These are phyloP conservation scores for Spodoptera exigua DNA, from an alignment of 2,888 invertebrate species.

Conservation along the genomic window DNA sequence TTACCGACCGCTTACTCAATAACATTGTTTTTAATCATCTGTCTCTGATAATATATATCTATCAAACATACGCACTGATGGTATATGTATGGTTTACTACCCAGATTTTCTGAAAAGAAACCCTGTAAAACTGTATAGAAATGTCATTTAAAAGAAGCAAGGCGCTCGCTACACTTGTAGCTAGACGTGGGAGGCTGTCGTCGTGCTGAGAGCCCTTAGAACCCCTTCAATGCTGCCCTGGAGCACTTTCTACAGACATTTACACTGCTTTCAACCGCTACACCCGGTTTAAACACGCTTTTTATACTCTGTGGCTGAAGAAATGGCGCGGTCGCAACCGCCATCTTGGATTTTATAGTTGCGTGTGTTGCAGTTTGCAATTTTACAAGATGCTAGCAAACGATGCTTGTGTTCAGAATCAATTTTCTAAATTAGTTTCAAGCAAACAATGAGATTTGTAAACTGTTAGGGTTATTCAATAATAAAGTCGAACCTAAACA, in stretches of 20 bases:
- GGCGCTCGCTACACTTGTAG: slow-evolving; percentile 41
- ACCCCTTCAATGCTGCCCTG: slow-evolving; percentile 51
- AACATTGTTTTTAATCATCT: no score
- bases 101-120: slow-evolving; percentile 19
- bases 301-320: slow-evolving; percentile 49
- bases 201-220: slow-evolving; percentile 49
- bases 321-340: slow-evolving; percentile 40
- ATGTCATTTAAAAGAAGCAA: slow-evolving; percentile 44
- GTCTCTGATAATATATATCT: no score
- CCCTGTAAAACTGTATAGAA: slow-evolving; percentile 34
- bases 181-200: slow-evolving; percentile 50
- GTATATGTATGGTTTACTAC: not conserved
- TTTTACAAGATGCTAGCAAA: not conserved
- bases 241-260: slow-evolving; percentile 60
- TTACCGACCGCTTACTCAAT: no score
- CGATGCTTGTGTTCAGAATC: not conserved
- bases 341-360: slow-evolving; percentile 55
- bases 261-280: slow-evolving; percentile 60
- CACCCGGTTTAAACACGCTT: slow-evolving; percentile 53
- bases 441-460: no score
- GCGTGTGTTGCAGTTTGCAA: slow-evolving; percentile 6
- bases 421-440: no score
- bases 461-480: no score
- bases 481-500: no score
- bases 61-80: not conserved